Evolutionary conservation across 2,113 vertebrate species (phyloP).

Genomic region (Petromus typicus): DNA sequence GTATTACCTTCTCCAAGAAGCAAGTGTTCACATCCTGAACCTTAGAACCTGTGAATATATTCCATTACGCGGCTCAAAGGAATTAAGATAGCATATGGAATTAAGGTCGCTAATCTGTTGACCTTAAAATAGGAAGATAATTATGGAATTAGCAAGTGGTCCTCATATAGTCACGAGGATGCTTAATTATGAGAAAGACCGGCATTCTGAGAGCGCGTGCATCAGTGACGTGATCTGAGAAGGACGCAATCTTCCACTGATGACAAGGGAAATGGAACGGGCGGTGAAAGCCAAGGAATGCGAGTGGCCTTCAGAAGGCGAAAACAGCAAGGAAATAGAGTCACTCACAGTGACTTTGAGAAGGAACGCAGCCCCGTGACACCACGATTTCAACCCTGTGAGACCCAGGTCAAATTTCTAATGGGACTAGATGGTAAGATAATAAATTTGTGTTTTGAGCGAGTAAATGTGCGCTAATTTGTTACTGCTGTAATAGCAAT

Average conservation of each 20-base stretch:
- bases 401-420: background rate
- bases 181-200: background rate
- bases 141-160: background rate
- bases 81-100: background rate
- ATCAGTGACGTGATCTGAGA: background rate
- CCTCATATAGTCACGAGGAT: background rate
- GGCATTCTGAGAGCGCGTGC: background rate
- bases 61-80: background rate
- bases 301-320: background rate
- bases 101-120: background rate
- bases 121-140: constrained; percentile 1
- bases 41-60: background rate
- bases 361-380: background rate
- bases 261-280: background rate
- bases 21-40: background rate
- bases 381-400: background rate
- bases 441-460: background rate
- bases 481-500: background rate
- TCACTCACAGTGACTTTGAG: background rate
- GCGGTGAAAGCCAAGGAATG: background rate
- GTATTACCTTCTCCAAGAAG: accelerated
- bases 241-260: background rate
- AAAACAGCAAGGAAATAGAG: background rate
- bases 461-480: background rate
- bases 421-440: background rate